These are phyloP conservation scores for Bradysia coprophila DNA, from an alignment of 1,140 invertebrate species.

Conservation along the genomic window DNA sequence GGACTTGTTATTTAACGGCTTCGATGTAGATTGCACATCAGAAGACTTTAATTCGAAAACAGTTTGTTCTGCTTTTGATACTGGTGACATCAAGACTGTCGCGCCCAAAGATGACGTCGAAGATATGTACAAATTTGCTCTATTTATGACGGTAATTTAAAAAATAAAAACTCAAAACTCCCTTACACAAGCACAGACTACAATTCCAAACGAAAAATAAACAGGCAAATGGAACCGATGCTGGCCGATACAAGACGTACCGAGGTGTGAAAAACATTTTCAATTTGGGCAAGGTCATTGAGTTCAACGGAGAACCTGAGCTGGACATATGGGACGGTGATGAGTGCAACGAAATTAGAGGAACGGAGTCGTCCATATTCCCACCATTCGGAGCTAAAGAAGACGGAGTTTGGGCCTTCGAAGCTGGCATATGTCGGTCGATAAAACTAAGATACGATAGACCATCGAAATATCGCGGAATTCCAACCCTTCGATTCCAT, in stretches of 20 bases:
- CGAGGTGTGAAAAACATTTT: slow-evolving; percentile 46
- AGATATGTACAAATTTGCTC: not conserved
- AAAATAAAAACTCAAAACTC: no score
- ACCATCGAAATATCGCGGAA: slow-evolving; percentile 38
- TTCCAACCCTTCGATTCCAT: slow-evolving; percentile 44
- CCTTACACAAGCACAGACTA: no score
- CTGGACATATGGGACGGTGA: slow-evolving; percentile 36
- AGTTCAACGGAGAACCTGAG: slow-evolving; percentile 32
- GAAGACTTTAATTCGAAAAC: not conserved
- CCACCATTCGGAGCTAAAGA: slow-evolving; percentile 40
- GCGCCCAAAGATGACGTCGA: not conserved
- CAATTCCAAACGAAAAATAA: no score
- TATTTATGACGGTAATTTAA: no score
- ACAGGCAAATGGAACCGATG: slow-evolving; percentile 19
- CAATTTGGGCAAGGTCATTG: slow-evolving; percentile 44
- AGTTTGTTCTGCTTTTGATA: not conserved
- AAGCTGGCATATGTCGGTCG: slow-evolving; percentile 45
- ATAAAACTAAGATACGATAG: slow-evolving; percentile 35
- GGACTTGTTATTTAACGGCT: not conserved
- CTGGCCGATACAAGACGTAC: slow-evolving; percentile 34
- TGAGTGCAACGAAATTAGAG: slow-evolving; percentile 45
- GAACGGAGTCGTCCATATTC: slow-evolving; percentile 61
- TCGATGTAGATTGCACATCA: not conserved
- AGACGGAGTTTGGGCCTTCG: slow-evolving; percentile 35
- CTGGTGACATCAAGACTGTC: not conserved